These are phyloP conservation scores for Augochlora pura DNA, from an alignment of 1,140 invertebrate species.

Conservation along the genomic window DNA sequence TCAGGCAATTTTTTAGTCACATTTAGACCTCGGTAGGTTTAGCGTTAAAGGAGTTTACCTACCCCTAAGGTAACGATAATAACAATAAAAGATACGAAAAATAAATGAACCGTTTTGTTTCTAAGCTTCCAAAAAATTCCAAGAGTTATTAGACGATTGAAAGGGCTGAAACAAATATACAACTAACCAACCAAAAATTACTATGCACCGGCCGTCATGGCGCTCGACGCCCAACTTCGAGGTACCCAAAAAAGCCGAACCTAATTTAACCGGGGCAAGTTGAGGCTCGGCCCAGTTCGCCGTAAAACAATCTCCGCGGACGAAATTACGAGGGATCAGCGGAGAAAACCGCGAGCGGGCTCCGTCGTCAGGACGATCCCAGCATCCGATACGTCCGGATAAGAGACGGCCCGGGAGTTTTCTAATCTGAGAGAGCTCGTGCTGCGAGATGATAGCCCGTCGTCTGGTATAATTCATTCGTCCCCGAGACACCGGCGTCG, in stretches of 20 bases:
- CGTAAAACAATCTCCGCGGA: neutral
- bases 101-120: no score
- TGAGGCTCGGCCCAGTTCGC: neutral
- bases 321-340: neutral
- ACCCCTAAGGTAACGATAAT: no score
- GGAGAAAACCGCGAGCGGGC: neutral
- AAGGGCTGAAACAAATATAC: no score
- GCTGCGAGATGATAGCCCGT: conserved; percentile 19
- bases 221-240: no score
- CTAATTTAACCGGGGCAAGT: neutral
- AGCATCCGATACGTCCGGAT: conserved; percentile 5
- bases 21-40: no score
- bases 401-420: conserved; percentile 17
- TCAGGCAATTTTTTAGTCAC: no score
- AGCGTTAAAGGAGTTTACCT: no score
- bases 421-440: conserved; percentile 25
- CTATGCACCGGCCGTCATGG: no score
- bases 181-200: no score
- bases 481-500: conserved; percentile 21
- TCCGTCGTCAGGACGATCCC: conserved; percentile 24
- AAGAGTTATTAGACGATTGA: no score
- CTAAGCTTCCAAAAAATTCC: no score
- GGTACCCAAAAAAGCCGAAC: neutral
- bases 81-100: no score
- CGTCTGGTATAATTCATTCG: conserved; percentile 37